Percentiles rank a stretch among this genome's conserved stretches.
Evolutionary conservation across 2,888 invertebrate genomes (phyloP).

Genomic region (Pheosia tremula): DNA sequence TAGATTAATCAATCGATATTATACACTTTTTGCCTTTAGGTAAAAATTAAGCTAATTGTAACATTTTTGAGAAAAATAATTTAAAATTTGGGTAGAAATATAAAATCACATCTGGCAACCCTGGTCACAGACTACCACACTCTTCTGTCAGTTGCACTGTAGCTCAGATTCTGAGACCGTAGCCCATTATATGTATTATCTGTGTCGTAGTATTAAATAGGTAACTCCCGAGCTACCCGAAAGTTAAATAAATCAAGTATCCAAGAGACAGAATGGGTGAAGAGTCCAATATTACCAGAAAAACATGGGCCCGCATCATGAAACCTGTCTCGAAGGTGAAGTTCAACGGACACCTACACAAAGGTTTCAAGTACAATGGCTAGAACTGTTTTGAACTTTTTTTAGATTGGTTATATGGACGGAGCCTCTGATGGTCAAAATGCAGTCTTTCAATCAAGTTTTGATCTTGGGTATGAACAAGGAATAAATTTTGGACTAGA

Average conservation of each 20-base stretch:
- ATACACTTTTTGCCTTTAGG: too few relatives aligned
- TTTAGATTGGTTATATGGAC: constrained; percentile 87
- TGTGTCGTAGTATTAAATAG: too few relatives aligned
- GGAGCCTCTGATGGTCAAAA: constrained; percentile 87
- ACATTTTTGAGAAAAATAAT: too few relatives aligned
- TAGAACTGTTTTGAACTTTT: neutral
- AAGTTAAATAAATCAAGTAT: neutral
- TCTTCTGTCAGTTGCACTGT: too few relatives aligned
- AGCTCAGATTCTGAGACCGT: too few relatives aligned
- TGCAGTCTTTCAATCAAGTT: constrained; percentile 87
- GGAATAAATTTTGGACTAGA: constrained; percentile 86
- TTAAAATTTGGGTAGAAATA: too few relatives aligned
- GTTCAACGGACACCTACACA: neutral
- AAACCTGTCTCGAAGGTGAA: constrained; percentile 60
- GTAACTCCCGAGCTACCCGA: too few relatives aligned
- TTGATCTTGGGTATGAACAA: constrained; percentile 88
- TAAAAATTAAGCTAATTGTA: too few relatives aligned
- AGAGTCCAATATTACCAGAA: constrained; percentile 54
- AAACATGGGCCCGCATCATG: constrained; percentile 57
- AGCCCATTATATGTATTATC: too few relatives aligned
- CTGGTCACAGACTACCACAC: too few relatives aligned
- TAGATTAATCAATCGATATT: too few relatives aligned
- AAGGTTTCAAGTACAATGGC: neutral
- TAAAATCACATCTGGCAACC: too few relatives aligned
- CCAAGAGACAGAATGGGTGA: constrained; percentile 43